Percentiles rank a stretch among this genome's conserved stretches.
These are phyloP conservation scores for Halichoerus grypus DNA, from an alignment of 2,113 vertebrate genomes.

Conservation along the genomic window DNA sequence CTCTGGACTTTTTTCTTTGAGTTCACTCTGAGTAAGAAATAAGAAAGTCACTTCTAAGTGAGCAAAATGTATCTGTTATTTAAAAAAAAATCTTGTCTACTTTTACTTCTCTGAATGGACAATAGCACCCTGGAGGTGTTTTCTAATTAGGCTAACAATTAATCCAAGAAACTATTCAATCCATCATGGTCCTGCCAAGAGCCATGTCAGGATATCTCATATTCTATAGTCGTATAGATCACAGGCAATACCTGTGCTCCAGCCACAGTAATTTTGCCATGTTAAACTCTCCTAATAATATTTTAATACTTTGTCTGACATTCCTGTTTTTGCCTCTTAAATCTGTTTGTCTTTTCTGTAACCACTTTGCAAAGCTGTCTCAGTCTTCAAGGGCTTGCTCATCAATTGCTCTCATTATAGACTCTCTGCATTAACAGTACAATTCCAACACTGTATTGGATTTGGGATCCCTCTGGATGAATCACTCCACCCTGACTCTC, in stretches of 20 bases:
- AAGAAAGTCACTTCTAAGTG: not conserved
- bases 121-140: not conserved
- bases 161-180: not conserved
- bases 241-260: not conserved
- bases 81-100: not conserved
- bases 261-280: not conserved
- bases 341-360: not conserved
- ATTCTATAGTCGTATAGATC: not conserved
- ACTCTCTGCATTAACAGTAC: not conserved
- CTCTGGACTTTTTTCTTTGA: not conserved
- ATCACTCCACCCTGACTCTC: not conserved
- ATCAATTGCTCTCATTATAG: not conserved
- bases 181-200: not conserved
- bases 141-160: not conserved
- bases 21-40: not conserved
- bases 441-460: not conserved
- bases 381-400: not conserved
- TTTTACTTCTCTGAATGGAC: not conserved
- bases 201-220: not conserved
- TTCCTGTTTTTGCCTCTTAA: not conserved
- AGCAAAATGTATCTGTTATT: not conserved
- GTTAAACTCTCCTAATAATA: not conserved
- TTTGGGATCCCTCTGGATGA: not conserved
- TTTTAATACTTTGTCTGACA: not conserved
- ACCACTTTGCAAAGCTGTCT: not conserved